Conservation (phyloP, 2,888 invertebrate species). For the Macaria notata region DNA sequence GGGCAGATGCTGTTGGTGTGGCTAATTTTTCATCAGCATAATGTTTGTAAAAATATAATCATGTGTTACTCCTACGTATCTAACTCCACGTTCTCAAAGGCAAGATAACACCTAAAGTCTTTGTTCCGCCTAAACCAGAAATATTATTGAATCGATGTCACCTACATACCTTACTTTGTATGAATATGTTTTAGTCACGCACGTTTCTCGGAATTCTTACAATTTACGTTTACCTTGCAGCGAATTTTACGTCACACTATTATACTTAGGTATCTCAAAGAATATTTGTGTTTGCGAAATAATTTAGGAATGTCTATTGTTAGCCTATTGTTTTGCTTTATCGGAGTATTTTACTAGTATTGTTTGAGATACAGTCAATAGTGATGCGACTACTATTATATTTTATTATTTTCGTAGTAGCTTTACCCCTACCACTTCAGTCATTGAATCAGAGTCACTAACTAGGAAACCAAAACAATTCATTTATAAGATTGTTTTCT, state of each 20-base stretch:
- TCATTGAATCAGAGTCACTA: too few species aligned
- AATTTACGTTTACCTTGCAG: conserved; percentile 6
- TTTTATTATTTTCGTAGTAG: too few species aligned
- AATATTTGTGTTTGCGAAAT: background rate
- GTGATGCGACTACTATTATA: too few species aligned
- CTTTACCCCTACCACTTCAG: too few species aligned
- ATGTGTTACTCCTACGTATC: background rate
- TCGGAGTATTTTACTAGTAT: too few species aligned
- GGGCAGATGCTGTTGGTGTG: too few species aligned
- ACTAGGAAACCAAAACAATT: too few species aligned
- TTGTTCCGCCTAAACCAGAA: background rate
- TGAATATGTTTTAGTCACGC: conserved; percentile 10
- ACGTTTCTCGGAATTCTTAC: conserved; percentile 1
- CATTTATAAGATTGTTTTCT: too few species aligned
- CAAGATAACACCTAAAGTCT: background rate
- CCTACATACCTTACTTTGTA: conserved; percentile 6
- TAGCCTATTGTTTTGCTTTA: background rate
- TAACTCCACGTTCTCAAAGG: background rate
- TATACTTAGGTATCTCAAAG: background rate
- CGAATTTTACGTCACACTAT: too few species aligned
- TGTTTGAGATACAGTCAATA: too few species aligned
- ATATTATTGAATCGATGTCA: background rate
- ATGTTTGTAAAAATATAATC: too few species aligned
- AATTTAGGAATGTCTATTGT: background rate
- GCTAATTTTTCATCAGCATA: too few species aligned